Percentiles rank a stretch among this genome's conserved stretches.
These are phyloP conservation scores for Acheta domesticus DNA, from an alignment of 2,888 invertebrate species.

Conservation along the genomic window DNA sequence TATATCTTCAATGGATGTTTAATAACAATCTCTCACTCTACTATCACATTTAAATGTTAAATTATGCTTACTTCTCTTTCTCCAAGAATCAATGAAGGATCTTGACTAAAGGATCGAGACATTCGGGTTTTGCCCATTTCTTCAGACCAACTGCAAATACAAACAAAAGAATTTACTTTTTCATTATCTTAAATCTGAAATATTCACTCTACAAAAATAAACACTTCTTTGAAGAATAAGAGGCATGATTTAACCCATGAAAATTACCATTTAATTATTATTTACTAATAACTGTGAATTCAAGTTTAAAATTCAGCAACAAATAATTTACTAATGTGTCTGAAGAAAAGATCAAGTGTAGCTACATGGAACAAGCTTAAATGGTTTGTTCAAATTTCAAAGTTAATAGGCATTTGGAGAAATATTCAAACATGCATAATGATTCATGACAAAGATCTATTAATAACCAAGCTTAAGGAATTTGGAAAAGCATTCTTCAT, in stretches of 20 bases:
- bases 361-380: too few relatives aligned
- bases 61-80: constrained; percentile 35
- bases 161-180: neutral
- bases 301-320: too few relatives aligned
- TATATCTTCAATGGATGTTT: neutral
- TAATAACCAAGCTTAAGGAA: constrained; percentile 21
- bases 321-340: too few relatives aligned
- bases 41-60: neutral
- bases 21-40: neutral
- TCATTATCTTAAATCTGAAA: too few relatives aligned
- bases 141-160: constrained; percentile 35
- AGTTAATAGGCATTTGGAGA: too few relatives aligned
- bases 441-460: constrained; percentile 18
- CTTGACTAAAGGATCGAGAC: constrained; percentile 54
- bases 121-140: constrained; percentile 43
- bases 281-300: too few relatives aligned
- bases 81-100: constrained; percentile 47
- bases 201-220: too few relatives aligned
- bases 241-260: too few relatives aligned
- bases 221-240: too few relatives aligned
- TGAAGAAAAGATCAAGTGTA: too few relatives aligned
- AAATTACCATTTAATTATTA: too few relatives aligned
- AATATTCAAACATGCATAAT: neutral
- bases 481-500: neutral
- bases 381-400: too few relatives aligned